A percentile compares a stretch with the other conserved stretches of the same genome.
phyloP scores from a whole-genome alignment of 2,113 vertebrate species.

The Mungos mungo region DNA sequence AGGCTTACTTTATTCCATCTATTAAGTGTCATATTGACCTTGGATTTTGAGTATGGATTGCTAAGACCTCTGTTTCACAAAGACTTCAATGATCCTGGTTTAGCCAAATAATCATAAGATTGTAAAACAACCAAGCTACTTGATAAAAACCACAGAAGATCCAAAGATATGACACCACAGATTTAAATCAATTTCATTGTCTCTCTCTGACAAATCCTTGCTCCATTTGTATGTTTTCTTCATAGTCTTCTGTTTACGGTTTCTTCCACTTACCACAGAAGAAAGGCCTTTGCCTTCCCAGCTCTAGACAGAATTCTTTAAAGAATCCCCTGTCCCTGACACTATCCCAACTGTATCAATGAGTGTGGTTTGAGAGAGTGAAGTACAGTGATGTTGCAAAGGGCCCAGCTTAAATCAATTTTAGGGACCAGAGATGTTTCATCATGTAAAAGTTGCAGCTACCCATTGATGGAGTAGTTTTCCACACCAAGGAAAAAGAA shows the following conservation, averaged over 20 bases:
- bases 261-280: neutral
- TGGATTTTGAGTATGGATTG: neutral
- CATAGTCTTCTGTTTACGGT: neutral
- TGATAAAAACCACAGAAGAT: neutral
- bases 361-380: neutral
- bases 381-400: neutral
- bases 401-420: neutral
- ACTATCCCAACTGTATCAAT: accelerated
- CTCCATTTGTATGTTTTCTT: neutral
- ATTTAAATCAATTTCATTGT: neutral
- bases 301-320: neutral
- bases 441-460: neutral
- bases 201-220: neutral
- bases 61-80: neutral
- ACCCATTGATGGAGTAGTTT: neutral
- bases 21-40: neutral
- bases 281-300: neutral
- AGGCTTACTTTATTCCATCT: neutral
- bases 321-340: neutral
- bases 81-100: neutral
- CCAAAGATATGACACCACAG: neutral
- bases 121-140: neutral
- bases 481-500: neutral
- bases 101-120: neutral
- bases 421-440: neutral